Evolutionary conservation across 2,888 invertebrate genomes (phyloP).

Genomic region (Dilophus febrilis): DNA sequence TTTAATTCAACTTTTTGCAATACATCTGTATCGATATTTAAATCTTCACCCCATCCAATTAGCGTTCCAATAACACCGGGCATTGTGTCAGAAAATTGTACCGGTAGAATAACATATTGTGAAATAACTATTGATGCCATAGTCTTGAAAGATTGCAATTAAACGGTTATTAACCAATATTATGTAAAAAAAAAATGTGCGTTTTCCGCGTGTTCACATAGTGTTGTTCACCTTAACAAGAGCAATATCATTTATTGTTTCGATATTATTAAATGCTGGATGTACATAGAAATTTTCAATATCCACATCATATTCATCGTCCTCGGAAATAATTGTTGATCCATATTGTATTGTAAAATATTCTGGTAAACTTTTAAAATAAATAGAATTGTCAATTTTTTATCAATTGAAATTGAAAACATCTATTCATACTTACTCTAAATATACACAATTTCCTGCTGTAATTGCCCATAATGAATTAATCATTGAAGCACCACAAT

Average conservation of each 20-base stretch:
- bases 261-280: too few species aligned
- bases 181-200: too few species aligned
- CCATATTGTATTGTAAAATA: not conserved
- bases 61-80: constrained; percentile 16
- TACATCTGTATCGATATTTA: constrained; percentile 1
- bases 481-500: not conserved
- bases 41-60: constrained; percentile 25
- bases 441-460: not conserved
- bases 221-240: too few species aligned
- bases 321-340: not conserved
- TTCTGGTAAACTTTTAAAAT: too few species aligned
- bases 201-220: too few species aligned
- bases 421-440: not conserved
- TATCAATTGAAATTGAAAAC: too few species aligned
- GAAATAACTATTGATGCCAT: constrained; percentile 15
- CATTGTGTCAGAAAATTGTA: constrained; percentile 5
- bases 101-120: constrained; percentile 6
- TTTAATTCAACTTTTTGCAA: constrained; percentile 27
- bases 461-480: not conserved
- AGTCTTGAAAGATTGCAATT: constrained; percentile 13
- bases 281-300: too few species aligned
- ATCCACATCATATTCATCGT: constrained; percentile 6
- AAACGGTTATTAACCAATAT: too few species aligned
- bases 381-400: too few species aligned
- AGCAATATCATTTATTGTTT: too few species aligned